Base-by-base conservation (phyloP, 2,888 invertebrate genomes). In the Meloe dianella region DNA sequence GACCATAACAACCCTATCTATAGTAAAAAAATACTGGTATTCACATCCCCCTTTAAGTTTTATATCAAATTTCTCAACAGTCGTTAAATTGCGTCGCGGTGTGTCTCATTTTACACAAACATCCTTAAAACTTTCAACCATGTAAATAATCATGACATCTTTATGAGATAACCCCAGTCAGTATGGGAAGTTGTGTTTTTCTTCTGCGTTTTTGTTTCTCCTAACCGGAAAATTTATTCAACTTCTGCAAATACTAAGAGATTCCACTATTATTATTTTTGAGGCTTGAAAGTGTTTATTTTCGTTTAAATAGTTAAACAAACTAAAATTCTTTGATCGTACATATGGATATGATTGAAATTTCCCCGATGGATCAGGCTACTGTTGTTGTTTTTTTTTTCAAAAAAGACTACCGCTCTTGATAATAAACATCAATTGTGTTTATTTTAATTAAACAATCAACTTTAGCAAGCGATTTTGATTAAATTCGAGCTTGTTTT, bases 111-210 rank as follows among this genome's bases (percentile, higher is more conserved):
- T 77, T 77, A 77, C 78, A 77, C 77, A 79, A 79, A 79, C 79
- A 79, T 79, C 78, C 77, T 79, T 77, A 75, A 76, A 77, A 75
- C 74, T 77, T 74, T 76, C 77, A 73, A 68, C 71, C 73, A 71
- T 77, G 75, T 78, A 79, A 79, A 78, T 79, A 79, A 78, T 74
- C 77, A 67, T 74, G 77, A 76, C 78, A 76, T 77, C 73, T 78
- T 78, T 77, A 78, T 76, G 77, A 76, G 73, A 68, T 72, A 71
- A 61, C 68, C 65, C 24, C 22, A 47, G 47, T 47, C 20, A 47
- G 9, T 47, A 47, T 47, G 24, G 22, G 24, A 51, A 51, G 51
- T 51, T 51, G 5, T 20, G 2, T 51, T 24, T 51, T 51, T 51
- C 5, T 20, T 1, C 20, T 2, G 8, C 9, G 47, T 41, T n/a